phyloP scores from a whole-genome alignment of 2,888 invertebrate genomes.

The Bursaphelenchus okinawaensis region DNA sequence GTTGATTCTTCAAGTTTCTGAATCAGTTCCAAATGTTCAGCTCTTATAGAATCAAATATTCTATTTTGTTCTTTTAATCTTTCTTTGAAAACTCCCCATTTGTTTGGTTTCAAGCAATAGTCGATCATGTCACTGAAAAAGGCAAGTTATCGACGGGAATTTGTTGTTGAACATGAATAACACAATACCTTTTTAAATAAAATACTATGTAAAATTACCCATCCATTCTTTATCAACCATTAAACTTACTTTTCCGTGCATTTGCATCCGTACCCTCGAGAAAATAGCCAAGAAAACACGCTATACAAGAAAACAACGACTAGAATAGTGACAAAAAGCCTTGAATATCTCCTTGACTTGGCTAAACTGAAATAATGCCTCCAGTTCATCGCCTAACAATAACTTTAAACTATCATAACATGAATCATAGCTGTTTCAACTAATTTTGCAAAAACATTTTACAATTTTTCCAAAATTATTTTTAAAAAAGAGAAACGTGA shows the following conservation, averaged over 20 bases:
- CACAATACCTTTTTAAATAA: not conserved
- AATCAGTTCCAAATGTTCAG: slow-evolving; percentile 34
- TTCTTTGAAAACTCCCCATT: slow-evolving; percentile 15
- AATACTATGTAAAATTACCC: not conserved
- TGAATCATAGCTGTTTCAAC: not conserved
- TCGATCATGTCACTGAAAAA: slow-evolving; percentile 11
- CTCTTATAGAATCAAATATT: slow-evolving; percentile 35
- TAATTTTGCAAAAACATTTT: not conserved
- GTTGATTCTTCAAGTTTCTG: slow-evolving; percentile 36
- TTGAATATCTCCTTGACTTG: not conserved
- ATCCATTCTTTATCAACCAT: too few species aligned
- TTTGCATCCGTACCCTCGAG: not conserved
- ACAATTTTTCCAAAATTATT: too few species aligned
- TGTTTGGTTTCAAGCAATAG: slow-evolving; percentile 13
- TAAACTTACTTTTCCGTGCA: not conserved
- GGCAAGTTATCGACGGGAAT: not conserved
- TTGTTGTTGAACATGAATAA: not conserved
- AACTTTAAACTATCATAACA: not conserved
- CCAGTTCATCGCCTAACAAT: not conserved
- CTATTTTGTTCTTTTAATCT: slow-evolving; percentile 27
- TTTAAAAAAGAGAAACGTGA: not conserved
- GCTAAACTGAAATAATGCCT: not conserved
- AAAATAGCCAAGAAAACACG: not conserved
- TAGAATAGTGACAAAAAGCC: not conserved
- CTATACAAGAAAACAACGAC: not conserved